Evolutionary conservation across 2,888 invertebrate species (phyloP).

Genomic region (Drosophila robusta): DNA sequence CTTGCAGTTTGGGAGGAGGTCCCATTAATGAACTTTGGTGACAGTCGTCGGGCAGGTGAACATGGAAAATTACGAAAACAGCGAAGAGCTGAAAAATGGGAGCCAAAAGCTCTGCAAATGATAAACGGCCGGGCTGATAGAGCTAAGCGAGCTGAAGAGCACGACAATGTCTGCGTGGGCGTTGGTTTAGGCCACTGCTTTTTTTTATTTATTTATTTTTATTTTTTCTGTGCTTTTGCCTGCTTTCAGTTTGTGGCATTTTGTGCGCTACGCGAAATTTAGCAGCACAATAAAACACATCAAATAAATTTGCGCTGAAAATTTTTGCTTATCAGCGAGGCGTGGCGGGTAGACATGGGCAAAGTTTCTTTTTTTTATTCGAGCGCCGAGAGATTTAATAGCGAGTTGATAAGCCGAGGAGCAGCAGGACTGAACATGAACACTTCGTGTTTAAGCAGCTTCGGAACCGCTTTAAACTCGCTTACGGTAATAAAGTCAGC

Average conservation of each 20-base stretch:
- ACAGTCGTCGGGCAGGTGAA: conserved; percentile 38
- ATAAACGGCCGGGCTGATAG: conserved; percentile 72
- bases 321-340: conserved; percentile 73
- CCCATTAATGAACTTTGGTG: conserved; percentile 67
- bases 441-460: conserved; percentile 1
- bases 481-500: conserved; percentile 73
- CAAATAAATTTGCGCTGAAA: conserved; percentile 76
- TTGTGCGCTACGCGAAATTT: conserved; percentile 71
- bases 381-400: conserved; percentile 67
- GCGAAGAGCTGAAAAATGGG: conserved; percentile 34
- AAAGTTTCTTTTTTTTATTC: conserved; percentile 24
- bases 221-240: neutral
- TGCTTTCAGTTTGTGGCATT: conserved; percentile 38
- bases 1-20: conserved; percentile 17
- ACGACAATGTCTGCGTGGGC: conserved; percentile 27
- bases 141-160: conserved; percentile 55
- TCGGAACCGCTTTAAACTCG: conserved; percentile 67
- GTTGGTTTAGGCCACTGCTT: neutral
- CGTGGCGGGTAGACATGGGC: conserved; percentile 49
- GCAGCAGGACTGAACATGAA: neutral
- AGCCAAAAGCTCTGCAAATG: conserved; percentile 49
- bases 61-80: conserved; percentile 12
- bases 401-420: conserved; percentile 71
- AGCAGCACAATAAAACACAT: conserved; percentile 77
- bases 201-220: conserved; percentile 2